Evolutionary conservation across 2,113 vertebrate genomes (phyloP).

Genomic region (Cnemophilus loriae): DNA sequence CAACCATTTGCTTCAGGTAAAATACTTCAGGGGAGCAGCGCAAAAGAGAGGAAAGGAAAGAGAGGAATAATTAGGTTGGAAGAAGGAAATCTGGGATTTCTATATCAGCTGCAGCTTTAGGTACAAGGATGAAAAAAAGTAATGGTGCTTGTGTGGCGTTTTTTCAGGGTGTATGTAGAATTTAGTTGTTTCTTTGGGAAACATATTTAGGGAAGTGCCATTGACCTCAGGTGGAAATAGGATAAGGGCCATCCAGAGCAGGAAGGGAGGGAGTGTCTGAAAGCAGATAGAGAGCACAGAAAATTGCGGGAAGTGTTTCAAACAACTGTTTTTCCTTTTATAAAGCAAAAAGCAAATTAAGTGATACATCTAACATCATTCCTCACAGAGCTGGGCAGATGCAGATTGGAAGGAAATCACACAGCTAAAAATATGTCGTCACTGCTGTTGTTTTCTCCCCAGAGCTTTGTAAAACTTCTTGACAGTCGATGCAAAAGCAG

Average conservation of each 20-base stretch:
- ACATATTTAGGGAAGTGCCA: constrained; percentile 54
- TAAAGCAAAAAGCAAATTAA: constrained; percentile 25
- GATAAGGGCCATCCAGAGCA: constrained; percentile 57
- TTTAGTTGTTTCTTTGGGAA: constrained; percentile 41
- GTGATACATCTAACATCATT: constrained; percentile 4
- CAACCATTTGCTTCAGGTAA: neutral
- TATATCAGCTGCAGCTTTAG: neutral
- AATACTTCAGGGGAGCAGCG: neutral
- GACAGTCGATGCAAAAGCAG: neutral
- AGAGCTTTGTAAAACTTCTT: neutral
- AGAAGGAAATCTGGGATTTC: neutral
- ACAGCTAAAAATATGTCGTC: constrained; percentile 40
- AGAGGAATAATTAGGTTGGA: neutral
- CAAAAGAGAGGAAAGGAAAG: neutral
- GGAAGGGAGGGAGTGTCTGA: constrained; percentile 58
- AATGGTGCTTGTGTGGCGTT: neutral
- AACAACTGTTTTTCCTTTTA: constrained; percentile 52
- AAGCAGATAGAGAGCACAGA: constrained; percentile 53
- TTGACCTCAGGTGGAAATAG: constrained; percentile 63
- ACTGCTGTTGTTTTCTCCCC: neutral
- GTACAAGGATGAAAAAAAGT: neutral
- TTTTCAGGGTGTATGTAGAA: neutral
- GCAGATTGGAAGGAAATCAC: constrained; percentile 6
- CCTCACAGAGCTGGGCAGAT: neutral
- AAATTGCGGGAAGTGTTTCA: constrained; percentile 56